Evolutionary conservation across 2,888 invertebrate species (phyloP).

Genomic region (Sialis fuliginosa): DNA sequence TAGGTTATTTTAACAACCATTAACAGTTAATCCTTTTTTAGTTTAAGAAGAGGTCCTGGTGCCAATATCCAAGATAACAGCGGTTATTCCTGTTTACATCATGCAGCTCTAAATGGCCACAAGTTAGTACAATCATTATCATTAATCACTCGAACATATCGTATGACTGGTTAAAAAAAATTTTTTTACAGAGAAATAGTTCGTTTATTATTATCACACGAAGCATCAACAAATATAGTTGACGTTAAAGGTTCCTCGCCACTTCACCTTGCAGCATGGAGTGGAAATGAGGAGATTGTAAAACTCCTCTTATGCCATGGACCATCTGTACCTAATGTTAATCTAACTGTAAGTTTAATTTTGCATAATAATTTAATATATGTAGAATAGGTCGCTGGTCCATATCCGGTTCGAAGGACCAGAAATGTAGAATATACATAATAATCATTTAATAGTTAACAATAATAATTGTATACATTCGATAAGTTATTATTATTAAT

Average conservation of each 20-base stretch:
- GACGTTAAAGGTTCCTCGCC: constrained; percentile 86
- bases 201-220: constrained; percentile 60
- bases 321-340: constrained; percentile 68
- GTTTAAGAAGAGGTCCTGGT: constrained; percentile 74
- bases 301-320: constrained; percentile 64
- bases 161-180: neutral
- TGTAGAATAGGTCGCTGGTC: no score
- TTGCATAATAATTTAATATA: neutral
- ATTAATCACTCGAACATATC: no score
- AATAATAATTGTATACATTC: no score
- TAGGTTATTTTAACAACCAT: no score
- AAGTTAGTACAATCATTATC: constrained; percentile 37
- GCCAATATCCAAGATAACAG: constrained; percentile 86
- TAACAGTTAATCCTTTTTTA: no score
- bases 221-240: constrained; percentile 75
- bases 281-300: constrained; percentile 79
- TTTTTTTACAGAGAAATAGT: constrained; percentile 58
- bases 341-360: constrained; percentile 51
- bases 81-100: constrained; percentile 86
- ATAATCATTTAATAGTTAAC: no score
- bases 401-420: no score
- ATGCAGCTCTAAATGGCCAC: constrained; percentile 86
- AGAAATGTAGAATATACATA: no score
- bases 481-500: no score
- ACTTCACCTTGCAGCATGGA: constrained; percentile 87